Percentiles rank a stretch among this genome's conserved stretches.
Evolutionary conservation across 2,888 invertebrate genomes (phyloP).

Genomic region (Osedax fenrisi): DNA sequence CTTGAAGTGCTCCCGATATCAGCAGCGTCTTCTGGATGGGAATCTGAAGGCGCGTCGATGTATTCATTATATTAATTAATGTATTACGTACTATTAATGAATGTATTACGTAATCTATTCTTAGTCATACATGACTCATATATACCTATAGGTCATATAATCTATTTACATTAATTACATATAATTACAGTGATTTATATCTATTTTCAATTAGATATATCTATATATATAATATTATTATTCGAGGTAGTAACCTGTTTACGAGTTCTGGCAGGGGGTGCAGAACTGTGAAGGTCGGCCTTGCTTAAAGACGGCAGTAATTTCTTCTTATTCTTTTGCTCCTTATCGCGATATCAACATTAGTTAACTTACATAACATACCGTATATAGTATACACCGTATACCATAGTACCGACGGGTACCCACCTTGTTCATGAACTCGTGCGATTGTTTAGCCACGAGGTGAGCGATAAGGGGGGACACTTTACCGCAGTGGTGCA

Average conservation of each 20-base stretch:
- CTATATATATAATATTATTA: too few species aligned
- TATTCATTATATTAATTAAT: too few species aligned
- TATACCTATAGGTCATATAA: too few species aligned
- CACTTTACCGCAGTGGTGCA: conserved; percentile 36
- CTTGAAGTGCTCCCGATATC: not conserved
- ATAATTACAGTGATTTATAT: too few species aligned
- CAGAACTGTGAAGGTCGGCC: not conserved
- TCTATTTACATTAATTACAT: too few species aligned
- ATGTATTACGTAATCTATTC: too few species aligned
- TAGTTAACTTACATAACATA: too few species aligned
- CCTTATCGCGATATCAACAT: not conserved
- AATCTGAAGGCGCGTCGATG: not conserved
- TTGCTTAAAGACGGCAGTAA: not conserved
- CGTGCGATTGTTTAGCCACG: conserved; percentile 29
- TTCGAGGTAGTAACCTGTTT: not conserved
- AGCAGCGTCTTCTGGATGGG: not conserved
- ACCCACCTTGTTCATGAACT: conserved; percentile 28
- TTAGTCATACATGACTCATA: too few species aligned
- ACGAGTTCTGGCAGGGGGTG: not conserved
- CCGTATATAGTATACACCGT: too few species aligned
- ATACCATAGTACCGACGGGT: too few species aligned
- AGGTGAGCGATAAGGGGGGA: conserved; percentile 33
- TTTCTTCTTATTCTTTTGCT: not conserved
- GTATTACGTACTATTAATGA: too few species aligned
- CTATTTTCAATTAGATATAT: too few species aligned